phyloP scores from a whole-genome alignment of 2,888 invertebrate genomes.

The Drosophila antonietae region DNA sequence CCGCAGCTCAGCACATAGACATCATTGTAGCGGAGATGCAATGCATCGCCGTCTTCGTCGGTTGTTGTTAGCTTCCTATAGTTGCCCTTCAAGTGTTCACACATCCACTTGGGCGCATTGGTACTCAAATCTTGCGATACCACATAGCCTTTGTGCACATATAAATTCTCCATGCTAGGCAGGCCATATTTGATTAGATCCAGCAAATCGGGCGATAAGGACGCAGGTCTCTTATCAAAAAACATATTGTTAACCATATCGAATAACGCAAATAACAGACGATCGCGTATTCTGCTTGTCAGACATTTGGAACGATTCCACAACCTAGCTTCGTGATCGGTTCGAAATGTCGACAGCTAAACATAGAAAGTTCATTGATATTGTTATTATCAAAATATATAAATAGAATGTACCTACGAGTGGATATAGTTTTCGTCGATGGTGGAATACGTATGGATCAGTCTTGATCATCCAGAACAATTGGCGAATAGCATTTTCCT shows the following conservation, averaged over 20 bases:
- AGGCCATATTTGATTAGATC: conserved; percentile 61
- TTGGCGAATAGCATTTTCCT: conserved; percentile 53
- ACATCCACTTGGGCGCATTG: conserved; percentile 57
- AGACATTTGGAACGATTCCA: conserved; percentile 41
- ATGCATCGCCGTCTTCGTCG: conserved; percentile 34
- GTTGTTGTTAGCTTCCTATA: conserved; percentile 37
- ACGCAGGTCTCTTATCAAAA: conserved; percentile 20
- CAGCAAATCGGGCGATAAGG: conserved; percentile 36
- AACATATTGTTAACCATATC: conserved; percentile 34
- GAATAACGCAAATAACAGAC: conserved; percentile 39
- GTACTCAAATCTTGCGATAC: conserved; percentile 54
- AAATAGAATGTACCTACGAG: conserved; percentile 42
- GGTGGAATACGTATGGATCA: conserved; percentile 61
- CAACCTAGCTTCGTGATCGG: conserved; percentile 56
- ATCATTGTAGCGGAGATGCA: conserved; percentile 61
- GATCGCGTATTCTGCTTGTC: conserved; percentile 44
- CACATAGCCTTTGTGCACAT: conserved; percentile 65
- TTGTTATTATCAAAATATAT: neutral
- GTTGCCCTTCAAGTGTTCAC: conserved; percentile 56
- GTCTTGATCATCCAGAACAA: conserved; percentile 44
- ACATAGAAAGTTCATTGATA: neutral
- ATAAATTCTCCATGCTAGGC: conserved; percentile 58
- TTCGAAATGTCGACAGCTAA: conserved; percentile 57
- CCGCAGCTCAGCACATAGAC: conserved; percentile 62
- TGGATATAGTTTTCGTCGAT: conserved; percentile 61